phyloP scores from a whole-genome alignment of 1,140 invertebrate genomes.

The Drosophila sturtevanti region DNA sequence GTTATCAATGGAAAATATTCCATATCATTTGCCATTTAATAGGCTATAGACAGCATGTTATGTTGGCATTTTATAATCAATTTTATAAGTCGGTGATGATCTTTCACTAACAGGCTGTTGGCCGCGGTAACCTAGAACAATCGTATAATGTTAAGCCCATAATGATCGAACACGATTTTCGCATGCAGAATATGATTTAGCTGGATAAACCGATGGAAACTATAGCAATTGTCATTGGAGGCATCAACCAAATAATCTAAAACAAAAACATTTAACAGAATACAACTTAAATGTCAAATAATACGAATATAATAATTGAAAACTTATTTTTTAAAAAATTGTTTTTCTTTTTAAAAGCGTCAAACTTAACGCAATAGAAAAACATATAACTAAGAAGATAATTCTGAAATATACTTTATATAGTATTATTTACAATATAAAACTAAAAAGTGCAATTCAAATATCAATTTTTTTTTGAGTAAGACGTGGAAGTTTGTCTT shows the following conservation, averaged over 20 bases:
- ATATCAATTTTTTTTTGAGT: too few relatives aligned
- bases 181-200: slow-evolving; percentile 51
- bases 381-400: too few relatives aligned
- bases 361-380: too few relatives aligned
- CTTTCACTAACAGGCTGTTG: slow-evolving; percentile 60
- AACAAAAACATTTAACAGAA: slow-evolving; percentile 47
- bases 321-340: neutral
- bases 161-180: slow-evolving; percentile 19
- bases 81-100: slow-evolving; percentile 13
- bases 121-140: slow-evolving; percentile 57
- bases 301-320: slow-evolving; percentile 7
- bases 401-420: too few relatives aligned
- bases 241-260: slow-evolving; percentile 75
- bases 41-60: neutral
- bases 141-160: neutral
- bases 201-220: slow-evolving; percentile 30
- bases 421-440: too few relatives aligned
- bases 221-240: slow-evolving; percentile 26
- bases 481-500: too few relatives aligned
- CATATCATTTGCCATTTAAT: neutral
- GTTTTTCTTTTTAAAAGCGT: too few relatives aligned
- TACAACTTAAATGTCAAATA: slow-evolving; percentile 30
- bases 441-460: too few relatives aligned
- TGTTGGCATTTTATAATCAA: slow-evolving; percentile 6
- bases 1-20: neutral